A percentile compares a stretch with the other conserved stretches of the same genome.
These are phyloP conservation scores for Macroramphosus scolopax DNA, from an alignment of 2,797 vertebrate genomes.

Conservation along the genomic window DNA sequence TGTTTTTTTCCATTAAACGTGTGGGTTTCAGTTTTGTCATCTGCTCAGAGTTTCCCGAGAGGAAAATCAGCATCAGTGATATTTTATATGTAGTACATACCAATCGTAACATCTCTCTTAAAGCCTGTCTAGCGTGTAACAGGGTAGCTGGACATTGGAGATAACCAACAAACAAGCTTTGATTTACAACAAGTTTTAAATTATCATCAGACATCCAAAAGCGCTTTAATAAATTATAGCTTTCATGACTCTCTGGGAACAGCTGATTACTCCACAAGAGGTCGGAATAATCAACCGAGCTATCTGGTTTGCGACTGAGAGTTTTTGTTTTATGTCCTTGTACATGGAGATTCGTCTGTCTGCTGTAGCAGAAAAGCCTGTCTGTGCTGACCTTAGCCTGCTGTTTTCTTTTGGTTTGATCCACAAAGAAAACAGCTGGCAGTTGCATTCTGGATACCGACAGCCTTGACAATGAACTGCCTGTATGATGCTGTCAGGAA, in stretches of 20 bases:
- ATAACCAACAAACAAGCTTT: constrained; percentile 32
- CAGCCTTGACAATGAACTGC: constrained; percentile 71
- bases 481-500: constrained; percentile 77
- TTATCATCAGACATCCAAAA: constrained; percentile 36
- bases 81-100: constrained; percentile 10
- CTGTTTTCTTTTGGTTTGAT: constrained; percentile 80
- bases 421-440: constrained; percentile 80
- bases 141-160: constrained; percentile 41
- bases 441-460: constrained; percentile 66
- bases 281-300: constrained; percentile 51
- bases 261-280: constrained; percentile 43
- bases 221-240: constrained; percentile 35
- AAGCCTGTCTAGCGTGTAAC: constrained; percentile 22
- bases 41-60: constrained; percentile 6
- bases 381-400: constrained; percentile 69
- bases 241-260: constrained; percentile 47
- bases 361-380: constrained; percentile 62
- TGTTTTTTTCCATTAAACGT: constrained; percentile 2
- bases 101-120: constrained; percentile 10
- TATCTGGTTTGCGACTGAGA: constrained; percentile 42
- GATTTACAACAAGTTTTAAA: constrained; percentile 17
- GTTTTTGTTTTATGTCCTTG: constrained; percentile 34
- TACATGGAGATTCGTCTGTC: constrained; percentile 57
- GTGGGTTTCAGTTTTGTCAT: neutral
- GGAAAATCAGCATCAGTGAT: constrained; percentile 20